Evolutionary conservation across 2,888 invertebrate genomes (phyloP).

Genomic region (Elaeidobius kamerunicus): DNA sequence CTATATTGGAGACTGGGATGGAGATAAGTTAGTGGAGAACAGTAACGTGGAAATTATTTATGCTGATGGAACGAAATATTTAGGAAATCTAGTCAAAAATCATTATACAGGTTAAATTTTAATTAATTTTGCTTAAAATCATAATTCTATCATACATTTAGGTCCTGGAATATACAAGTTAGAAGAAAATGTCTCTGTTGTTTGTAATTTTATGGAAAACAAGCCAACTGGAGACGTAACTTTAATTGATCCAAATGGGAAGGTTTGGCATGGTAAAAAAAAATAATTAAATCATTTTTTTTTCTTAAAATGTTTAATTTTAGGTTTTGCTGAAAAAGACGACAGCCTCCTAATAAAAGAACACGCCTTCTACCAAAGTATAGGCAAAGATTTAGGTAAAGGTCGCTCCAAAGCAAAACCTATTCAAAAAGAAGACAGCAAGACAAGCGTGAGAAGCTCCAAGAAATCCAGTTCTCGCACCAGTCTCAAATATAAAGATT

Average conservation of each 20-base stretch:
- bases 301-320: no score
- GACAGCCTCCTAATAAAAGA: slow-evolving; percentile 40
- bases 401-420: slow-evolving; percentile 30
- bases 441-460: slow-evolving; percentile 9
- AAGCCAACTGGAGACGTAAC: slow-evolving; percentile 50
- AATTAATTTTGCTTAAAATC: background rate
- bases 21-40: slow-evolving; percentile 51
- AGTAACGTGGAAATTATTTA: slow-evolving; percentile 37
- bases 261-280: slow-evolving; percentile 52
- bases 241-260: slow-evolving; percentile 54
- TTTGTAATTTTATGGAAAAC: slow-evolving; percentile 54
- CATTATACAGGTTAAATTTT: slow-evolving; percentile 47
- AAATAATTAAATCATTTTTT: background rate
- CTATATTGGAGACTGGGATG: slow-evolving; percentile 57
- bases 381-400: slow-evolving; percentile 39
- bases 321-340: slow-evolving; percentile 35
- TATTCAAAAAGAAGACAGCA: slow-evolving; percentile 7
- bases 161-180: slow-evolving; percentile 54
- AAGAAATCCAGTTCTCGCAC: slow-evolving; percentile 11
- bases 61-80: slow-evolving; percentile 53
- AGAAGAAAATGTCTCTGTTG: slow-evolving; percentile 52
- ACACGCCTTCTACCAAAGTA: slow-evolving; percentile 41
- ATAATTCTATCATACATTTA: slow-evolving; percentile 9
- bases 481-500: slow-evolving; percentile 16
- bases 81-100: slow-evolving; percentile 53